Evolutionary conservation across 2,797 vertebrate species (phyloP).

Genomic region (Odontamblyopus lacepedii): DNA sequence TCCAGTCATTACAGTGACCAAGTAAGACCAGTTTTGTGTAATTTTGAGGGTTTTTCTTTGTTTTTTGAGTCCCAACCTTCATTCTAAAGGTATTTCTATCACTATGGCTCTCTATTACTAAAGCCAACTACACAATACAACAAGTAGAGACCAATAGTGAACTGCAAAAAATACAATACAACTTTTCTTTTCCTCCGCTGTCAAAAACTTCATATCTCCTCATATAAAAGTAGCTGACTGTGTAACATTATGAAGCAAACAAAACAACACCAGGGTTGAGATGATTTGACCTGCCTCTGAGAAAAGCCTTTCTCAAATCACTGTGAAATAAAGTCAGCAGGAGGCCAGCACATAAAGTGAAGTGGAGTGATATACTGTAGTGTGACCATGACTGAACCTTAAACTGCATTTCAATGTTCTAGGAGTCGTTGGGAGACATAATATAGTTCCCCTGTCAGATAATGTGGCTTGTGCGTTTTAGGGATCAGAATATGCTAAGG

Average conservation of each 20-base stretch:
- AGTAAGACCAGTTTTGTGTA: too few relatives aligned
- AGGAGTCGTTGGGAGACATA: neutral
- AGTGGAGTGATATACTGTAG: neutral
- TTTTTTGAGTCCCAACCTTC: too few relatives aligned
- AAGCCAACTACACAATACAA: too few relatives aligned
- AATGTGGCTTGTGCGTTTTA: neutral
- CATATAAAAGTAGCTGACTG: neutral
- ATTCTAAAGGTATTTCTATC: too few relatives aligned
- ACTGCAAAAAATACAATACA: neutral
- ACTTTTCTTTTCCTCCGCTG: neutral
- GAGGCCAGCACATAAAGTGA: neutral
- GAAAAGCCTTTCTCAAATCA: neutral
- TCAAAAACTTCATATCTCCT: neutral
- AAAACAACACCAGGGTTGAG: neutral
- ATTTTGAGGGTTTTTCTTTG: too few relatives aligned
- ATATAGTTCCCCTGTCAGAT: neutral
- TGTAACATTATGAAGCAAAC: neutral
- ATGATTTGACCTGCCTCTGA: constrained; percentile 5
- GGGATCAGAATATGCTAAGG: neutral
- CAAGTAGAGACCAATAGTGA: too few relatives aligned
- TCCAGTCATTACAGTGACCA: too few relatives aligned
- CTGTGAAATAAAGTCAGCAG: neutral
- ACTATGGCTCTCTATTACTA: too few relatives aligned
- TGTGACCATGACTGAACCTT: constrained; percentile 3
- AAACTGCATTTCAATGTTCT: neutral